Evolutionary conservation across 2,888 invertebrate genomes (phyloP).

Genomic region (Phytoseiulus persimilis): DNA sequence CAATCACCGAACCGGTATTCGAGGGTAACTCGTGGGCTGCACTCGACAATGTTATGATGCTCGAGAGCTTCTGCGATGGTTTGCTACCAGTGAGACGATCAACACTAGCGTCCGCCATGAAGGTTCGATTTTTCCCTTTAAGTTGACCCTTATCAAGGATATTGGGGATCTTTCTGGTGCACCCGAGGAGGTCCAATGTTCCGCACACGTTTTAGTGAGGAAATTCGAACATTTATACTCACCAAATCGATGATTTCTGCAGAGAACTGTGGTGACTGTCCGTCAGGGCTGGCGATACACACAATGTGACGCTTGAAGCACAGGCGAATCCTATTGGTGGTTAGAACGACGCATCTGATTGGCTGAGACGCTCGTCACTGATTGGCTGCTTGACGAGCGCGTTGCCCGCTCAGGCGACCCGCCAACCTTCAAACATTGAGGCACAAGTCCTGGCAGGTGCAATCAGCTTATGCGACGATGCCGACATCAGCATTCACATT

Average conservation of each 20-base stretch:
- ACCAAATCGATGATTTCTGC: background rate
- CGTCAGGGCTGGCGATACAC: slow-evolving; percentile 30
- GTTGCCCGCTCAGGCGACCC: background rate
- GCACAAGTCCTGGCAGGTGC: no score
- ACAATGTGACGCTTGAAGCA: slow-evolving; percentile 13
- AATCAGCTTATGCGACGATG: no score
- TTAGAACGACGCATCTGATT: slow-evolving; percentile 16
- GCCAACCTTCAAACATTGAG: background rate
- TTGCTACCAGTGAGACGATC: background rate
- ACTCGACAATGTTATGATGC: background rate
- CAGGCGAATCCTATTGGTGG: slow-evolving; percentile 12
- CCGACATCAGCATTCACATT: no score
- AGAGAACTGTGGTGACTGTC: background rate
- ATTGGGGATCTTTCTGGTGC: background rate
- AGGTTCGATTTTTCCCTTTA: background rate
- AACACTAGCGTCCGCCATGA: background rate
- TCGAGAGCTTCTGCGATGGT: background rate
- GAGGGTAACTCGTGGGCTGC: background rate
- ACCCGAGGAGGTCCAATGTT: background rate
- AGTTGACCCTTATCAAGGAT: background rate
- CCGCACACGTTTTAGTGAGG: background rate
- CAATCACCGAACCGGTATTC: background rate
- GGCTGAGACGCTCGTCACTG: background rate
- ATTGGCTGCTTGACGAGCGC: slow-evolving; percentile 17
- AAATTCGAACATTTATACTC: background rate